phyloP scores from a whole-genome alignment of 2,113 vertebrate species.

The Scomber japonicus region DNA sequence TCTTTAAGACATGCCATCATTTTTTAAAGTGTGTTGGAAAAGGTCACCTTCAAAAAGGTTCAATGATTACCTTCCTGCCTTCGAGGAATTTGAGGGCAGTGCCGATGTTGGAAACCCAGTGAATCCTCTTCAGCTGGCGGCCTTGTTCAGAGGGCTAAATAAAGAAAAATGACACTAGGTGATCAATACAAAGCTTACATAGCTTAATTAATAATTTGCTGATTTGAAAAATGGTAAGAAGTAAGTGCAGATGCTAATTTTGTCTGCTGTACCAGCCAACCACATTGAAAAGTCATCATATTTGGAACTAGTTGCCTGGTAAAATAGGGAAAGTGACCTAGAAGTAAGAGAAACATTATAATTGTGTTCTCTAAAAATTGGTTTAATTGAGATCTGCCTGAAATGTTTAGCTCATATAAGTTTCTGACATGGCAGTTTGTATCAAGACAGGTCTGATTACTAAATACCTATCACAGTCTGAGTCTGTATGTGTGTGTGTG shows the following conservation, averaged over 20 bases:
- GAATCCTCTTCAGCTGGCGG: constrained; percentile 94
- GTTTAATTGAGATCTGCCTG: not conserved
- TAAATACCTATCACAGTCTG: constrained; percentile 22
- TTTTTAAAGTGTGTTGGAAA: not conserved
- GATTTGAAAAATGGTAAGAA: not conserved
- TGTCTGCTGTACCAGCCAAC: not conserved
- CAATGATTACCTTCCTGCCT: constrained; percentile 92
- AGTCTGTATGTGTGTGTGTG: not conserved
- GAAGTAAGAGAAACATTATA: not conserved
- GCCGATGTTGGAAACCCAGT: constrained; percentile 97
- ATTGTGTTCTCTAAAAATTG: not conserved
- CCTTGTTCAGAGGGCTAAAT: constrained; percentile 95
- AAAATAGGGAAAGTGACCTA: not conserved
- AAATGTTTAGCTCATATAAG: not conserved
- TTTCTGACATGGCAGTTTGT: constrained; percentile 26
- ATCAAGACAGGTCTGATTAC: constrained; percentile 34
- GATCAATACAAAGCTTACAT: constrained; percentile 1
- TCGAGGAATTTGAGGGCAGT: constrained; percentile 96
- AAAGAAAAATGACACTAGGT: not conserved
- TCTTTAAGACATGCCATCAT: not conserved
- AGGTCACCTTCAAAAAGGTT: not conserved
- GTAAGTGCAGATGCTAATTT: not conserved
- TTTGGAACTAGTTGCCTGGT: not conserved
- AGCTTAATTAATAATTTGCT: not conserved
- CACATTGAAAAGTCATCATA: not conserved